These are phyloP conservation scores for Adrianichthys oophorus DNA, from an alignment of 2,797 vertebrate genomes.

Conservation along the genomic window DNA sequence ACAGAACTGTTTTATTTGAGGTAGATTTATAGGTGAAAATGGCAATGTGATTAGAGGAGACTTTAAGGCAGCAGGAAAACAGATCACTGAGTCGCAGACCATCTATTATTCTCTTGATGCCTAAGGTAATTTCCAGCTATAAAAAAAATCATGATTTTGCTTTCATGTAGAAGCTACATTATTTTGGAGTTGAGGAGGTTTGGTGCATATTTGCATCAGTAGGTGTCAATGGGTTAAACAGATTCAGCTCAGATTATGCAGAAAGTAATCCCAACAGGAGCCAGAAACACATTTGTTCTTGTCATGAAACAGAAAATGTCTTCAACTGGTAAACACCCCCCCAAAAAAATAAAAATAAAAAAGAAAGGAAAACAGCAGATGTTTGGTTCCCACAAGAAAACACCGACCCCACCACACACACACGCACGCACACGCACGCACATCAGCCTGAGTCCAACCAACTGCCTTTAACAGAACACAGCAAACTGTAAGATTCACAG, in stretches of 20 bases:
- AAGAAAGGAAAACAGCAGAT: constrained; percentile 37
- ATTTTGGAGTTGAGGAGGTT: too few relatives aligned
- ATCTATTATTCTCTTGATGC: too few relatives aligned
- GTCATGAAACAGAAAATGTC: too few relatives aligned
- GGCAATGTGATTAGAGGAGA: constrained; percentile 44
- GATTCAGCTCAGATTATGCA: too few relatives aligned
- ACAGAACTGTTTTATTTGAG: constrained; percentile 75
- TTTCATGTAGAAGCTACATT: too few relatives aligned
- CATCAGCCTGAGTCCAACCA: constrained; percentile 25
- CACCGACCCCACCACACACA: constrained; percentile 7
- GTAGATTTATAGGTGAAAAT: constrained; percentile 66
- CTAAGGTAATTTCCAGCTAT: not conserved
- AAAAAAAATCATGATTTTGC: too few relatives aligned
- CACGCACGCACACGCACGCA: constrained; percentile 2
- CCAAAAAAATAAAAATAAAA: constrained; percentile 1
- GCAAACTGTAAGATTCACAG: constrained; percentile 2
- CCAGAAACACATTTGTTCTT: too few relatives aligned
- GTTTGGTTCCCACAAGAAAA: constrained; percentile 40
- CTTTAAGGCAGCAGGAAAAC: constrained; percentile 54
- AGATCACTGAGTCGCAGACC: constrained; percentile 5
- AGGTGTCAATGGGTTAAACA: too few relatives aligned
- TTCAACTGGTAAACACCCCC: too few relatives aligned
- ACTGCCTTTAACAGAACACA: not conserved
- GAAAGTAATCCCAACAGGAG: too few relatives aligned
- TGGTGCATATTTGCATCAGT: too few relatives aligned